Evolutionary conservation across 2,113 vertebrate species (phyloP).

Genomic region (Halcyon malimbica): DNA sequence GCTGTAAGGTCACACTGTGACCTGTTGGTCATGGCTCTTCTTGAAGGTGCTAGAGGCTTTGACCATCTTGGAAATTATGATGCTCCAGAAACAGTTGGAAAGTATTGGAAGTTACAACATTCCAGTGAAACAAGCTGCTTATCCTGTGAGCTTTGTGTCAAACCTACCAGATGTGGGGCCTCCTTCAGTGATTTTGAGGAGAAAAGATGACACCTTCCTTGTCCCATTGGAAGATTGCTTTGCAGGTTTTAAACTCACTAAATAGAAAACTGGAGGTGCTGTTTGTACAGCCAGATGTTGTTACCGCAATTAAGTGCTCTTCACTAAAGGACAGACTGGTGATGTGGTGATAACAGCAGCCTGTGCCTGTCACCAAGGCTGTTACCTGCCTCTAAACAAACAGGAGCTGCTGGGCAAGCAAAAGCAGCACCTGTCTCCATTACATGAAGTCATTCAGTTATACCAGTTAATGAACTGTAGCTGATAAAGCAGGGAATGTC

Average conservation of each 20-base stretch:
- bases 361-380: background rate
- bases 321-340: background rate
- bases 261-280: background rate
- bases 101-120: background rate
- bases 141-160: background rate
- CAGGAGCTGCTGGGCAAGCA: background rate
- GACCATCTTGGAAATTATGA: background rate
- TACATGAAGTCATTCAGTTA: background rate
- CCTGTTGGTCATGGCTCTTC: background rate
- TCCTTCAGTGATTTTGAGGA: background rate
- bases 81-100: background rate
- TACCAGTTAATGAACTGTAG: background rate
- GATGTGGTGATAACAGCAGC: background rate
- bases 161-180: background rate
- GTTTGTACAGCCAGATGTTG: background rate
- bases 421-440: background rate
- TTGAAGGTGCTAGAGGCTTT: background rate
- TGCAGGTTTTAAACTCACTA: background rate
- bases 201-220: background rate
- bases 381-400: background rate
- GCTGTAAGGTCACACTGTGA: background rate
- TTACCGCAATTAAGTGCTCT: background rate
- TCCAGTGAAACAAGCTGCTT: background rate
- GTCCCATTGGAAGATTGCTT: background rate
- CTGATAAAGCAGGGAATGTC: background rate